A percentile compares a stretch with the other conserved stretches of the same genome.
phyloP scores from a whole-genome alignment of 2,797 vertebrate species.

The Halcyon smyrnensis region DNA sequence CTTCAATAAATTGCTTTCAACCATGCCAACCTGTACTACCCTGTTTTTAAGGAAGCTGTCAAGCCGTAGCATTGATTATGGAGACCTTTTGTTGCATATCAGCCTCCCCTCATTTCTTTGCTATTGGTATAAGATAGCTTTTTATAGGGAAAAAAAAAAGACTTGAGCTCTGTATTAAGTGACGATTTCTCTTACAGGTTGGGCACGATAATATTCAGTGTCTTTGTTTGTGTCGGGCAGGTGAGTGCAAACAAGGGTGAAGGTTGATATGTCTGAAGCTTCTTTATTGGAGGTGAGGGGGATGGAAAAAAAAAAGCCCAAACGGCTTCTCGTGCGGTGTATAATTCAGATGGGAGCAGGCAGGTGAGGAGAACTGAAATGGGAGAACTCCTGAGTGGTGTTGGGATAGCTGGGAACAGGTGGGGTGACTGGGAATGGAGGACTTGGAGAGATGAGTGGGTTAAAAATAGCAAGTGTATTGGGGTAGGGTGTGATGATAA shows the following conservation, averaged over 20 bases:
- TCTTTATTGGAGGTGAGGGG: background rate
- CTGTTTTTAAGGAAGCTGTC: background rate
- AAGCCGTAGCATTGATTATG: fast-evolving
- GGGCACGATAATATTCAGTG: constrained; percentile 92
- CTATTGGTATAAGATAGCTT: background rate
- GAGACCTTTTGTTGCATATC: fast-evolving
- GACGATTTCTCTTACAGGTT: constrained; percentile 76
- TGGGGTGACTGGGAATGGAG: background rate
- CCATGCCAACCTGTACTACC: fast-evolving
- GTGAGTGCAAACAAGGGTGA: constrained; percentile 73
- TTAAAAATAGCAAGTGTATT: background rate
- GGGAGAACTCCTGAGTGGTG: background rate
- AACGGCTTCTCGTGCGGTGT: fast-evolving
- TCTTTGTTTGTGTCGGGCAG: constrained; percentile 93
- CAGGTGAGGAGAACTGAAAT: background rate
- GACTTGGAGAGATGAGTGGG: background rate
- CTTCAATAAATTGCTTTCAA: background rate
- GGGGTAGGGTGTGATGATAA: background rate
- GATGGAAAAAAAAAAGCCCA: background rate
- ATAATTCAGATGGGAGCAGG: fast-evolving
- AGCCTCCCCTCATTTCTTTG: background rate
- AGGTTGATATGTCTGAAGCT: background rate
- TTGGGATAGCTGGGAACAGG: background rate
- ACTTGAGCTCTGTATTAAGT: background rate
- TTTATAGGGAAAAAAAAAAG: background rate